Conservation (phyloP, 2,113 vertebrate genomes). For the Propithecus coquereli region DNA sequence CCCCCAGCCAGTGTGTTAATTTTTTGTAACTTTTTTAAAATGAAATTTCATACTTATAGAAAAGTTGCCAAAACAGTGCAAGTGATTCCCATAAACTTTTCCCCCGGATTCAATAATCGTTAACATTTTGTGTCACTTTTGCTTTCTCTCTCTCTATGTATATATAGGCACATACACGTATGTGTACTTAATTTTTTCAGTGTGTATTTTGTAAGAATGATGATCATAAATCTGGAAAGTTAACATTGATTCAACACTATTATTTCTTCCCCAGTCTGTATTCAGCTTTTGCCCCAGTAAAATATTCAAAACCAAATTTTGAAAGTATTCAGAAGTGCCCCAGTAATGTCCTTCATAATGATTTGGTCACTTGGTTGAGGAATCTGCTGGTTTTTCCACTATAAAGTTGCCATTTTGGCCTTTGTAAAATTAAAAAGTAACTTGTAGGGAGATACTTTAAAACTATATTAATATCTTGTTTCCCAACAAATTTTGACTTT, state of each 20-base stretch:
- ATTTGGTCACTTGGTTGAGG: background rate
- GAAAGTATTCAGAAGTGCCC: background rate
- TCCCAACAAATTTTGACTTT: background rate
- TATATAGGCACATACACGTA: background rate
- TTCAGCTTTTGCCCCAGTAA: background rate
- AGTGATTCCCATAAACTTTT: background rate
- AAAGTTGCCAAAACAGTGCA: background rate
- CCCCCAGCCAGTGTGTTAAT: background rate
- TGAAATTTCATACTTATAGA: background rate
- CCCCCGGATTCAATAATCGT: background rate
- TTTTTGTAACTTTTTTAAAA: background rate
- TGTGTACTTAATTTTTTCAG: background rate
- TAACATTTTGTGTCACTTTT: background rate
- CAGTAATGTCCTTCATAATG: background rate
- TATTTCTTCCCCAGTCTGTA: background rate
- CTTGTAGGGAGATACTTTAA: background rate
- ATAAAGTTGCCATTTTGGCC: background rate
- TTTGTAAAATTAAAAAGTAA: background rate
- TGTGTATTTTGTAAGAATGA: background rate
- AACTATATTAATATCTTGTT: slow-evolving; percentile 1
- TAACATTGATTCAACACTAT: background rate
- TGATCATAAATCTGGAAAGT: background rate
- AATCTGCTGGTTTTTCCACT: background rate
- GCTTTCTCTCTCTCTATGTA: background rate
- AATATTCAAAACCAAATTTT: background rate